Evolutionary conservation across 2,888 invertebrate genomes (phyloP).

Genomic region (Noctua janthe): DNA sequence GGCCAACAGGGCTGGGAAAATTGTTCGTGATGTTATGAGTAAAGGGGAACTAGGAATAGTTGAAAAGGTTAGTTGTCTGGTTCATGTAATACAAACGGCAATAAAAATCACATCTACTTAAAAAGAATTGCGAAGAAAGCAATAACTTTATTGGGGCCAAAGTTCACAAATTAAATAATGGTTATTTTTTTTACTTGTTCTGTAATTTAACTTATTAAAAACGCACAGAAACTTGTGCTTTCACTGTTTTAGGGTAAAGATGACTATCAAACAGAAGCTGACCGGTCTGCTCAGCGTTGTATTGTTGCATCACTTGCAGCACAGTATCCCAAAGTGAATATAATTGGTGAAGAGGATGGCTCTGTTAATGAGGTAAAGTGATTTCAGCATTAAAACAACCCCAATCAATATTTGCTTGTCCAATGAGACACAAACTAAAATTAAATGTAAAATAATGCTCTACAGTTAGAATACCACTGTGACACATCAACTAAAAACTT

Average conservation of each 20-base stretch:
- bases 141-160: slow-evolving; percentile 25
- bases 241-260: slow-evolving; percentile 92
- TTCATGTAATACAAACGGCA: background rate
- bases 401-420: background rate
- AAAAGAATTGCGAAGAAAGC: background rate
- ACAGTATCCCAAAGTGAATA: slow-evolving; percentile 95
- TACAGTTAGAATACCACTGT: background rate
- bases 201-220: background rate
- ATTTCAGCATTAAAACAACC: background rate
- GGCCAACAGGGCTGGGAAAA: slow-evolving; percentile 95
- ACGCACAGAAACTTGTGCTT: slow-evolving; percentile 19
- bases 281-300: slow-evolving; percentile 97
- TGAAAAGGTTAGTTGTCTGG: slow-evolving; percentile 93
- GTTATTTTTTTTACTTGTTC: slow-evolving; percentile 1
- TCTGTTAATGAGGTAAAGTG: slow-evolving; percentile 90
- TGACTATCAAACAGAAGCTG: slow-evolving; percentile 99
- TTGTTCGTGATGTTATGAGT: slow-evolving; percentile 97
- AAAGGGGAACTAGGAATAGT: slow-evolving; percentile 97
- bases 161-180: slow-evolving; percentile 20
- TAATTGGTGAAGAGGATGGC: slow-evolving; percentile 97
- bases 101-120: background rate
- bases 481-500: background rate
- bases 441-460: background rate
- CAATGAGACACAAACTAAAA: background rate
- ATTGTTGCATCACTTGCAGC: slow-evolving; percentile 96